Evolutionary conservation across 2,888 invertebrate genomes (phyloP).

Genomic region (Perizoma flavofasciatum): DNA sequence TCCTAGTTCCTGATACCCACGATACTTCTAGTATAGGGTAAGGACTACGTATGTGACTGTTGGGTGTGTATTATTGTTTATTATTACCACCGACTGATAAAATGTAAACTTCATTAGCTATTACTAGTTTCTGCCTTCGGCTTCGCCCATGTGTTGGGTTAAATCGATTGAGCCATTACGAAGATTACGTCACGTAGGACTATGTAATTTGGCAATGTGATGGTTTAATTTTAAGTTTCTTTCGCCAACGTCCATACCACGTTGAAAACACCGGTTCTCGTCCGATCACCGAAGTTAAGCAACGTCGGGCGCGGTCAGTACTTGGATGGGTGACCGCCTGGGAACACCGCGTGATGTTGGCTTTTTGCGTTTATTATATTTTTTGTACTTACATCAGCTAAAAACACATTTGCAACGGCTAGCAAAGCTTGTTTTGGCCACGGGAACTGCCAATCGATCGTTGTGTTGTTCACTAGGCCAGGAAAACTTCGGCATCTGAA

Average conservation of each 20-base stretch:
- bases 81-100: too few species aligned
- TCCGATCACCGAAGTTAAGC: conserved; percentile 79
- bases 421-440: conserved; percentile 96
- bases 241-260: conserved; percentile 24
- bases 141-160: too few species aligned
- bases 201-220: too few species aligned
- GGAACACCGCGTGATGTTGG: conserved; percentile 60
- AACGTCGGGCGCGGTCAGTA: conserved; percentile 76
- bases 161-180: too few species aligned
- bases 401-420: conserved; percentile 93
- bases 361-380: conserved; percentile 43
- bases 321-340: conserved; percentile 63
- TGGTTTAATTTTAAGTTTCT: too few species aligned
- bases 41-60: too few species aligned
- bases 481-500: conserved; percentile 93
- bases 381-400: conserved; percentile 86
- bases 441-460: conserved; percentile 97
- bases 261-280: conserved; percentile 59
- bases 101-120: too few species aligned
- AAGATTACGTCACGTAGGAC: too few species aligned
- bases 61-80: too few species aligned
- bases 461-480: conserved; percentile 95
- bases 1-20: too few species aligned
- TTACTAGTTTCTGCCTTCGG: too few species aligned
- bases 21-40: too few species aligned